Evolutionary conservation across 2,797 vertebrate genomes (phyloP).

Genomic region (Anguilla pacifica): DNA sequence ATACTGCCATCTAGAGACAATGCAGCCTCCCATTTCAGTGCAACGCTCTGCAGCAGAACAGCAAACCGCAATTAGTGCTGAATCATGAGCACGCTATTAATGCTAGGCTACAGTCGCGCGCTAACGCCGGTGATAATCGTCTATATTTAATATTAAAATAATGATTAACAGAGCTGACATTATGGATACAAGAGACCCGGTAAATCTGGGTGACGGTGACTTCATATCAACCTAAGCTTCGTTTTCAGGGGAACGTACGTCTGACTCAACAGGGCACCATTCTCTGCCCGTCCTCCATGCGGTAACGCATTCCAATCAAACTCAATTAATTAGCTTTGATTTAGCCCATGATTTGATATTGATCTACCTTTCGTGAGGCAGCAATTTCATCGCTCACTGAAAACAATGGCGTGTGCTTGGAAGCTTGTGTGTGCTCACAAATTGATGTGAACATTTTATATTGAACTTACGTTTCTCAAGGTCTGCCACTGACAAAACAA

Average conservation of each 20-base stretch:
- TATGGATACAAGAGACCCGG: no score
- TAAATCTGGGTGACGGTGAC: neutral
- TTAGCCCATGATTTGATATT: neutral
- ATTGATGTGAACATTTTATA: neutral
- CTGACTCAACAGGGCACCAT: neutral
- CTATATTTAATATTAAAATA: no score
- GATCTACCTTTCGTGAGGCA: neutral
- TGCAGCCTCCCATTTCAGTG: neutral
- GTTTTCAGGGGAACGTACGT: neutral
- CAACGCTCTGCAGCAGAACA: neutral
- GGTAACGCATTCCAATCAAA: neutral
- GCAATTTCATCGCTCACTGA: neutral
- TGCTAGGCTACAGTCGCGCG: neutral
- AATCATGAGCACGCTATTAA: neutral
- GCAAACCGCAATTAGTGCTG: neutral
- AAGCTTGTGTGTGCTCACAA: neutral
- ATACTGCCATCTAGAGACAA: conserved; percentile 8
- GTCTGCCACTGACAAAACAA: neutral
- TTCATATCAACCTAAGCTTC: neutral
- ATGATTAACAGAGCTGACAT: no score
- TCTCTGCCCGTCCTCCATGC: neutral
- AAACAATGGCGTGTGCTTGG: neutral
- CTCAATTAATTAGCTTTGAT: neutral
- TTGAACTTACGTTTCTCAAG: neutral
- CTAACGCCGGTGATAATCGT: neutral